phyloP scores from a whole-genome alignment of 2,888 invertebrate species.

The Lagria hirta region DNA sequence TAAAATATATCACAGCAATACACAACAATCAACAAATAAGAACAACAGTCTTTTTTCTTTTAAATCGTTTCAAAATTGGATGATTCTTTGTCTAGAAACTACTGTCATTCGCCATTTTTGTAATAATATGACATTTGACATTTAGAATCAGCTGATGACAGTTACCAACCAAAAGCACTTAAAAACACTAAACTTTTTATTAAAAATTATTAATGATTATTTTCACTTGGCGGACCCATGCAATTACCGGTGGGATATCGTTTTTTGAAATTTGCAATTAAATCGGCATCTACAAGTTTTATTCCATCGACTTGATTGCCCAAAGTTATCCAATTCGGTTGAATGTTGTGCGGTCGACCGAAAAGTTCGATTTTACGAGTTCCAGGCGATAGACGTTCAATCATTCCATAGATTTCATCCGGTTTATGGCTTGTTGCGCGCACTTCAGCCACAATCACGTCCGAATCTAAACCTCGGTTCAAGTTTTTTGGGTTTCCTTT shows the following conservation, averaged over 20 bases:
- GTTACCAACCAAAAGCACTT: constrained; percentile 10
- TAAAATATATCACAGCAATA: constrained; percentile 17
- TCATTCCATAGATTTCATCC: constrained; percentile 97
- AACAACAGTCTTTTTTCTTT: constrained; percentile 16
- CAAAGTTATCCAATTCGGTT: constrained; percentile 97
- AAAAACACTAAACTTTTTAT: constrained; percentile 16
- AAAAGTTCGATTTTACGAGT: constrained; percentile 97
- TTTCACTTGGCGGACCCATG: constrained; percentile 54
- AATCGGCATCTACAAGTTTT: constrained; percentile 85
- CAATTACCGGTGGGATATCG: constrained; percentile 89
- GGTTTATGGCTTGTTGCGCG: constrained; percentile 98
- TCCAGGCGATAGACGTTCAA: constrained; percentile 93
- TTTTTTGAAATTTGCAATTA: constrained; percentile 86
- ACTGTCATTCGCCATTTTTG: constrained; percentile 49
- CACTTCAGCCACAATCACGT: constrained; percentile 98
- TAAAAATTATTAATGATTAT: constrained; percentile 32
- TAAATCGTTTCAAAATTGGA: no score
- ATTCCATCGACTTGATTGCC: constrained; percentile 98
- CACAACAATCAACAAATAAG: constrained; percentile 23
- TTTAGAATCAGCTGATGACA: constrained; percentile 49
- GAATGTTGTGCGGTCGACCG: constrained; percentile 95
- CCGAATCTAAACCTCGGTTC: constrained; percentile 93
- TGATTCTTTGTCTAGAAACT: constrained; percentile 24
- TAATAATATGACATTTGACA: constrained; percentile 45
- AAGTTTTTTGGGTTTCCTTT: constrained; percentile 91